Evolutionary conservation across 2,797 vertebrate species (phyloP).

Genomic region (Tarsius wallacei): DNA sequence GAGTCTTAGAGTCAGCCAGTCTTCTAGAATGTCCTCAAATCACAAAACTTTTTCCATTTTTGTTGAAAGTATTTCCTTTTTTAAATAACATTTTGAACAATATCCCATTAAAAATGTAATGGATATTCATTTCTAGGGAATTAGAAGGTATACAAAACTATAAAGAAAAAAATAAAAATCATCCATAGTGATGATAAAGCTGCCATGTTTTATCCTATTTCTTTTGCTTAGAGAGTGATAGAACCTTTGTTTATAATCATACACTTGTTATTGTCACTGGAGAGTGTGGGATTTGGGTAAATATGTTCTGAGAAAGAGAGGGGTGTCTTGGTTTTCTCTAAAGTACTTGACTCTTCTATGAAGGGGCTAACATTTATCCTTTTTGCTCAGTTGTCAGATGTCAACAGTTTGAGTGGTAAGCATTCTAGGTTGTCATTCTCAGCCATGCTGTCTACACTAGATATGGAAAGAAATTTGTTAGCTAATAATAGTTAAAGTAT

Average conservation of each 20-base stretch:
- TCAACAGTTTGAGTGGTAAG: neutral
- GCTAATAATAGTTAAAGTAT: neutral
- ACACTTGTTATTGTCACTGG: neutral
- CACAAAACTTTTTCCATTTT: neutral
- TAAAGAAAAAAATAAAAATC: slow-evolving; percentile 11
- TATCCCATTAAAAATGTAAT: neutral
- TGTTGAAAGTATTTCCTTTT: slow-evolving; percentile 9
- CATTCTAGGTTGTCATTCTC: neutral
- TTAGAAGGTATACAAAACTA: neutral
- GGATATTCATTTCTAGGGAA: neutral
- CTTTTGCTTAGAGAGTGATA: neutral
- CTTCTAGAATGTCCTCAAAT: neutral
- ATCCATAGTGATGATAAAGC: neutral
- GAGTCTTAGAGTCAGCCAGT: neutral
- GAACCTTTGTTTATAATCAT: neutral
- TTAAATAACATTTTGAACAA: neutral
- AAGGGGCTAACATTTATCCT: neutral
- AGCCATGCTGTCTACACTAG: neutral
- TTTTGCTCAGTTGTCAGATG: neutral
- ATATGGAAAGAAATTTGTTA: neutral
- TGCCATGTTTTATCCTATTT: neutral
- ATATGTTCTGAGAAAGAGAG: neutral
- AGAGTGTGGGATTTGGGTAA: neutral
- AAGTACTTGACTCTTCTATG: neutral
- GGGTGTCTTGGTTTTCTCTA: neutral